Evolutionary conservation across 2,113 vertebrate genomes (phyloP), one percentile per base, ranked within the genome.

Genomic region (Zosterops hypoxanthus): DNA sequence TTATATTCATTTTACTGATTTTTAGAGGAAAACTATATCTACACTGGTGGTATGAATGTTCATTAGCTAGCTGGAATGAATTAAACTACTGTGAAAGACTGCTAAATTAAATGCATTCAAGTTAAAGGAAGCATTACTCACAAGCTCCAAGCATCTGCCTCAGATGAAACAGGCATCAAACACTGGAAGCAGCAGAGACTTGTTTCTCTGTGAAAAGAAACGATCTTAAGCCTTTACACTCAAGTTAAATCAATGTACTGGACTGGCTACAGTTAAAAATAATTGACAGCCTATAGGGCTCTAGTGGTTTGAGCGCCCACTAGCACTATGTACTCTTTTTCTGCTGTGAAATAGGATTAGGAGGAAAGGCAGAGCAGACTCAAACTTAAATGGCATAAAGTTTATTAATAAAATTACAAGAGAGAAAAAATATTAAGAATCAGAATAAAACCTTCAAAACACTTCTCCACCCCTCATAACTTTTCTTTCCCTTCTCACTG

Each of bases 81-180:
- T 88, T 90, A 93, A 90, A 86, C 59, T 57, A 36, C 75, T 64
- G 65, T 84, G 82, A 82, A 93, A 94, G 61, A 85, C 65, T 82
- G 66, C 49, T 85, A 75, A 82, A 93, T 88, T 56, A 88, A 83
- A 90, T 15, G 9, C 14, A 79, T 94, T 85, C 66, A 90, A 59
- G 61, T 71, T 44, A 88, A 82, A 86, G 75, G n/a, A 95, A 69
- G 46, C 41, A 52, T 94, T 90, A 92, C 57, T 88, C 71, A 68
- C 44, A 86, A n/a, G 41, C 49, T 90, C 16, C 71, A 90, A 53
- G 49, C 36, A 92, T 92, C 88, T 94, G 94, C 41, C 65, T 82
- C 68, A 72, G 33, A 56, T 76, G 75, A 88, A 93, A 77, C 6
- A 92, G 22, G 36, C 24, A 2, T 76, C 29, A 21, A 46, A 82